phyloP scores from a whole-genome alignment of 2,888 invertebrate species.

The Formica aserva region DNA sequence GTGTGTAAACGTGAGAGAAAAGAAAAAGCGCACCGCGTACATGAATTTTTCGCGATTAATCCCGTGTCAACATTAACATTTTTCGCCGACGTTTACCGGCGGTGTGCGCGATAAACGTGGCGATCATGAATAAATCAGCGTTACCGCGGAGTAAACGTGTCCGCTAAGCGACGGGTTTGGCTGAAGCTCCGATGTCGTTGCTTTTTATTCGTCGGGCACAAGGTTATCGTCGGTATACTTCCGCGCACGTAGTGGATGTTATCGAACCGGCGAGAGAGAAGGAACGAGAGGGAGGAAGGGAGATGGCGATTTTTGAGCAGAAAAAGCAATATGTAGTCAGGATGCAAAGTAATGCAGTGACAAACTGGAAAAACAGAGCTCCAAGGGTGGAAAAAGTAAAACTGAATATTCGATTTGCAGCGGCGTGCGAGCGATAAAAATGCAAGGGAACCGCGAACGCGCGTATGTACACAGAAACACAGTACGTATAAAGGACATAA shows the following conservation, averaged over 20 bases:
- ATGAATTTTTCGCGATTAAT: constrained; percentile 44
- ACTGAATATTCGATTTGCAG: constrained; percentile 35
- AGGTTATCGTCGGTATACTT: constrained; percentile 24
- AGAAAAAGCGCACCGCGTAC: neutral
- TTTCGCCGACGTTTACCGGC: constrained; percentile 34
- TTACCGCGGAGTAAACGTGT: constrained; percentile 36
- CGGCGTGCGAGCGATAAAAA: constrained; percentile 30
- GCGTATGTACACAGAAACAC: constrained; percentile 15
- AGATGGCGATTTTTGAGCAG: neutral
- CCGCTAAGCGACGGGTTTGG: constrained; percentile 34
- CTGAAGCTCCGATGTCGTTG: constrained; percentile 24
- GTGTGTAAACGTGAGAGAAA: neutral
- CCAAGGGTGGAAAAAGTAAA: constrained; percentile 11
- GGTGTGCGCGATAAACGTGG: constrained; percentile 38
- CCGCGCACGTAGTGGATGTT: constrained; percentile 13
- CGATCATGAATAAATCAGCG: constrained; percentile 51
- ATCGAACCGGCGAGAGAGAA: neutral
- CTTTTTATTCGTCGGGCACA: constrained; percentile 25
- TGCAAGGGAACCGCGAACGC: constrained; percentile 4
- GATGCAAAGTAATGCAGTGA: constrained; percentile 29
- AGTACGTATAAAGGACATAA: neutral
- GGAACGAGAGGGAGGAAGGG: neutral
- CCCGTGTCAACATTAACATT: constrained; percentile 49
- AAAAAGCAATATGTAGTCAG: constrained; percentile 16
- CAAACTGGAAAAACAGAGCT: constrained; percentile 29